These are phyloP conservation scores for Chrysomela aeneicollis DNA, from an alignment of 2,888 invertebrate species.

Conservation along the genomic window DNA sequence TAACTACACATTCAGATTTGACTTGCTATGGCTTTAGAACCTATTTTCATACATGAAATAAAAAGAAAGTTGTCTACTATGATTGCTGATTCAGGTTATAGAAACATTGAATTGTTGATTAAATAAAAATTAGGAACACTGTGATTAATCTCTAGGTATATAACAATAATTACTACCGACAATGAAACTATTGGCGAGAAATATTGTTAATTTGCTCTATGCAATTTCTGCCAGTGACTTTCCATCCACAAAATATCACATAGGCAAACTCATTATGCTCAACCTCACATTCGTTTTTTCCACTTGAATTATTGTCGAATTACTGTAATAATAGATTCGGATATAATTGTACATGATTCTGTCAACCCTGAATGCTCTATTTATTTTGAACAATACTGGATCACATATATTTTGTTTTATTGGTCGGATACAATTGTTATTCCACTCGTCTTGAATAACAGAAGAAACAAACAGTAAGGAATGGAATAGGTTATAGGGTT, in stretches of 20 bases:
- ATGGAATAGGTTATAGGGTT: no score
- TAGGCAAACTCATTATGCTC: neutral
- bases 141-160: no score
- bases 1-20: neutral
- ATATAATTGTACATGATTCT: neutral
- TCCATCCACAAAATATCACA: neutral
- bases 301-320: neutral
- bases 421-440: neutral
- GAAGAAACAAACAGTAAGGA: no score
- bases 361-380: conserved; percentile 6
- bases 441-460: no score
- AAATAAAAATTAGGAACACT: no score
- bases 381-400: conserved; percentile 1
- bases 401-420: neutral
- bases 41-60: neutral
- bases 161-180: no score
- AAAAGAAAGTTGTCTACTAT: neutral
- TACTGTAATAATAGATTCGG: conserved; percentile 4
- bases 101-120: neutral
- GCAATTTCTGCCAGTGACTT: neutral
- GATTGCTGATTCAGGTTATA: neutral
- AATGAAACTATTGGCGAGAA: neutral
- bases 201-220: neutral
- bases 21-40: neutral
- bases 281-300: neutral